Evolutionary conservation across 2,113 vertebrate species (phyloP), one percentile per base, ranked within the genome.

Genomic region (Paradisaea rubra): DNA sequence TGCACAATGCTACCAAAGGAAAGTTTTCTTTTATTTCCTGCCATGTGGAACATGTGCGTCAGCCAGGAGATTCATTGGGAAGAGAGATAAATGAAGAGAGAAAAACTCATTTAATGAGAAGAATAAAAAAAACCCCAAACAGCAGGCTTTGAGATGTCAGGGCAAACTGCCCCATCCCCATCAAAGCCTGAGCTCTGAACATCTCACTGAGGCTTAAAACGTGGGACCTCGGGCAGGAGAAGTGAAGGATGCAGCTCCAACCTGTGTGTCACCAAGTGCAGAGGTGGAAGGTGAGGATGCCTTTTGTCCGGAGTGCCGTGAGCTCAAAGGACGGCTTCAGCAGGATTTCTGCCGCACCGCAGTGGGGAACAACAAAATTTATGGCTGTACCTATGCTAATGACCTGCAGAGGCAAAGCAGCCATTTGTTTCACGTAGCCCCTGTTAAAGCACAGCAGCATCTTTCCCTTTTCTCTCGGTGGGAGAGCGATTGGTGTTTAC

Each of bases 381-480:
- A 86, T 83, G 60, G 71, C 39, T 91, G 71, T 95, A 77, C 80
- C 96, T 90, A 25, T 83, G 83, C 88, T 96, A 94, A 95, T 78
- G 82, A 78, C 85, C 93, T 63, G 82, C 88, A 71, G 76, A 31
- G 71, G 66, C 71, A 93, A 74, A 93, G 74, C 76, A 78, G 76
- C 50, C 64, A 11, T 94, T 93, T 89, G 54, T 93, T 93, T 80
- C 64, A 9, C 4, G 1, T 13, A 66, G 89, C 41, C 80, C 52
- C 76, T 45, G 74, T 56, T 94, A 63, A 60, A 86, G 35, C 85
- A 52, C 89, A 86, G 82, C 52, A 60, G 81, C 76, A 64, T 63
- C 79, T 39, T 54, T 73, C 56, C 71, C 37, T 47, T 91, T 85
- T 30, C 76, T 86, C 86, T 86, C 41, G 0, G 68, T 35, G 64